Conservation (phyloP, 1,140 invertebrate species). For the Drosophila bifasciata region DNA sequence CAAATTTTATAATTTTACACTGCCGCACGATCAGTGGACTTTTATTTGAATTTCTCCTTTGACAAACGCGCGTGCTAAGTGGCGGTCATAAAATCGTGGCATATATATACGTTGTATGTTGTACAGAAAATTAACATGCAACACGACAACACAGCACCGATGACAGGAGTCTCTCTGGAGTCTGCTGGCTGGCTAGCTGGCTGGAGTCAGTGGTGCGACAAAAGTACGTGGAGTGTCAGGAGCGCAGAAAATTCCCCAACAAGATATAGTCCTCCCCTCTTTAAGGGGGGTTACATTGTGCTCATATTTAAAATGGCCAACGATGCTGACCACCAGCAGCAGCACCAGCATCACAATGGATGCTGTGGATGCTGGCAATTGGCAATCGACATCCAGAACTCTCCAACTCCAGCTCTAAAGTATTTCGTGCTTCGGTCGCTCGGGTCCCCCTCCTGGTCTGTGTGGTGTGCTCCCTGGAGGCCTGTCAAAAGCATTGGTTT, state of each 20-base stretch:
- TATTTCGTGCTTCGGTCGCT: conserved; percentile 22
- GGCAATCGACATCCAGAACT: conserved; percentile 21
- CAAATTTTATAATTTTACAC: conserved; percentile 6
- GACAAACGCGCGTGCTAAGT: conserved; percentile 66
- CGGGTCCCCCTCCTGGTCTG: neutral
- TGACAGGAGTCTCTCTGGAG: conserved; percentile 30
- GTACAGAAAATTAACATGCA: conserved; percentile 65
- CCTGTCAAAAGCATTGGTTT: conserved; percentile 52
- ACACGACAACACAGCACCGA: conserved; percentile 60
- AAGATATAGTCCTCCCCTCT: conserved; percentile 30
- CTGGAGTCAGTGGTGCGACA: neutral
- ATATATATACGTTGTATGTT: conserved; percentile 52
- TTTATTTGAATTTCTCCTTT: conserved; percentile 29
- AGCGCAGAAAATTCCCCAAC: conserved; percentile 56
- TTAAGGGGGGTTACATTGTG: conserved; percentile 19
- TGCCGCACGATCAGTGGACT: conserved; percentile 14
- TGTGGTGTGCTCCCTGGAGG: conserved; percentile 3
- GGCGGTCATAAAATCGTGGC: conserved; percentile 70
- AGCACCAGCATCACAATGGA: conserved; percentile 22
- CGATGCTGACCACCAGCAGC: conserved; percentile 41
- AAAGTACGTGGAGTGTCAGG: conserved; percentile 56
- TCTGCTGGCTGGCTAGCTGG: neutral
- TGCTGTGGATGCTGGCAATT: conserved; percentile 33
- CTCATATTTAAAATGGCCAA: conserved; percentile 72
- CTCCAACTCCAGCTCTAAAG: conserved; percentile 18